Evolutionary conservation across 1,140 invertebrate genomes (phyloP).

Genomic region (Sitophilus oryzae): DNA sequence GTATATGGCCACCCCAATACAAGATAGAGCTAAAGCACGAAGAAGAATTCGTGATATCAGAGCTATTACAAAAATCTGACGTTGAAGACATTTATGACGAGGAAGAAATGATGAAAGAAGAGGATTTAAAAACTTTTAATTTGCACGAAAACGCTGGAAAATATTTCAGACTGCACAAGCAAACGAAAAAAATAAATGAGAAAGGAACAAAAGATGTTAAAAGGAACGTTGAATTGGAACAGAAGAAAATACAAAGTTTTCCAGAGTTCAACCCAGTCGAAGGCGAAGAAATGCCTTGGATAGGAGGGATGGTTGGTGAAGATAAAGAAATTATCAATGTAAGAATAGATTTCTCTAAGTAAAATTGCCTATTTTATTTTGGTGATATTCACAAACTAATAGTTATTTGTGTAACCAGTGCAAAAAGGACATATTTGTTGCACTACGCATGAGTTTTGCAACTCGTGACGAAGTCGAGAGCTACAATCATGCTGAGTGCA

Average conservation of each 20-base stretch:
- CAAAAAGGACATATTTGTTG: too few species aligned
- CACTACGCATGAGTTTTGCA: too few species aligned
- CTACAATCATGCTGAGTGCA: too few species aligned
- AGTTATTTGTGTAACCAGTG: too few species aligned
- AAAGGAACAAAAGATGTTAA: not conserved
- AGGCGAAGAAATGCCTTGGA: constrained; percentile 27
- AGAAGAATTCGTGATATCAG: constrained; percentile 40
- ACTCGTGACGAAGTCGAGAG: too few species aligned
- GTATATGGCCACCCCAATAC: constrained; percentile 38
- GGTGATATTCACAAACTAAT: too few species aligned
- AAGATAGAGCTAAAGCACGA: constrained; percentile 32
- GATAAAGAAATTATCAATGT: constrained; percentile 24
- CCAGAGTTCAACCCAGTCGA: constrained; percentile 29
- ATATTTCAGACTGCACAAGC: constrained; percentile 31
- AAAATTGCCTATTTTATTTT: too few species aligned
- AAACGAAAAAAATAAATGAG: constrained; percentile 12
- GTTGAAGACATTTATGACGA: constrained; percentile 37
- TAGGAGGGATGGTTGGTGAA: constrained; percentile 31
- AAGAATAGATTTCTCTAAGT: too few species aligned
- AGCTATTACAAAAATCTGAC: constrained; percentile 31
- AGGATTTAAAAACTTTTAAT: constrained; percentile 20
- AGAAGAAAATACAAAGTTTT: constrained; percentile 2
- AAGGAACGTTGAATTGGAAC: not conserved
- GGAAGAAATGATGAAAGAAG: constrained; percentile 37
- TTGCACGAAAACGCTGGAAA: constrained; percentile 21